Base-by-base conservation (phyloP, 2,113 vertebrate species). In the Percopsis transmontana region DNA sequence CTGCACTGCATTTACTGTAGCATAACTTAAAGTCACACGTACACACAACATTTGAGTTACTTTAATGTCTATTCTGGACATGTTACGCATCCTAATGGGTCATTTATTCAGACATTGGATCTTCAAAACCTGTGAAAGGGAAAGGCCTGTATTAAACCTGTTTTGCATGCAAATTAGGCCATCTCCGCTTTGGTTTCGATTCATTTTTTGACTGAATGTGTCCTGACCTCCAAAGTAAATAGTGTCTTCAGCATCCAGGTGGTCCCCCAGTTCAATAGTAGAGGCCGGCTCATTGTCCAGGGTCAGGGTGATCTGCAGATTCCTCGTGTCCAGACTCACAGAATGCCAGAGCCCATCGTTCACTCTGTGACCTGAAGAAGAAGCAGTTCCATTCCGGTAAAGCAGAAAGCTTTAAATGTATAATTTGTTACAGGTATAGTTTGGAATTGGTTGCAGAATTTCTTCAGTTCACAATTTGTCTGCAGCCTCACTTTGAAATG, bases 331-430 rank as follows among this genome's bases (percentile, higher is more conserved):
- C 65, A 99, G 91, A 76, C 87, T 93, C 56, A 98, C 92, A 0
- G 93, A 90, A 86, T 99, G 97, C 97, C 97, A 99, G 62, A 97
- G 85, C 1, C 97, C 97, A 2, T 99, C 96, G 0, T 93, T 94
- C 66, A 99, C 92, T 62, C 65, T 82, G 61, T 88, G 92, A 72
- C 95, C 97, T 99, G 69, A 53, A 74, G 81, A 62, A 16, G 57
- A 15, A 80, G 19, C 5, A 2, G 3, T 38, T 44, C n/a, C 48
- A 70, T 23, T 9, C 8, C 8, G 8, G 27, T 7, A 4, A 33
- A 33, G 27, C 27, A 33, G 27, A 33, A 33, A 4, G 27, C 8
- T 33, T 33, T 33, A 33, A 45, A 12, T 45, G 42, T 12, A 45
- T 4, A 45, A 45, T 12, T 3, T 16, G 10, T 14, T 16, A 45